Conservation (phyloP, 2,113 vertebrate species). For the Gila orcuttii region DNA sequence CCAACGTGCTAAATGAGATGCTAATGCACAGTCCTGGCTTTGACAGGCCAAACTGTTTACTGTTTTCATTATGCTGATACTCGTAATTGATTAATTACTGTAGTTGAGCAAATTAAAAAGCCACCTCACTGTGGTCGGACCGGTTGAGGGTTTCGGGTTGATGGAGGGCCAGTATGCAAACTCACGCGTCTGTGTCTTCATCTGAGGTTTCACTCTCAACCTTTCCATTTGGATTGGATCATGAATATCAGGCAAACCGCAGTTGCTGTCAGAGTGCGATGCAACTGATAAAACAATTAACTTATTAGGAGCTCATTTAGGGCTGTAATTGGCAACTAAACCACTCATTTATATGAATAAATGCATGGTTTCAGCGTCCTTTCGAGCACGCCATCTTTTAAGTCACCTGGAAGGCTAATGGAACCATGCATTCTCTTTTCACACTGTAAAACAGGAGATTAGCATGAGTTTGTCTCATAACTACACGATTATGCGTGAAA, state of each 20-base stretch:
- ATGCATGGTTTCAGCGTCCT: conserved; percentile 55
- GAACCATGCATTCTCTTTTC: neutral
- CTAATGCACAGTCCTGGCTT: conserved; percentile 43
- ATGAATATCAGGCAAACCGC: conserved; percentile 73
- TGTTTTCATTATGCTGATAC: conserved; percentile 66
- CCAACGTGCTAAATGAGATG: conserved; percentile 1
- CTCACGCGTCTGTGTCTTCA: conserved; percentile 54
- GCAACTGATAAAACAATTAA: conserved; percentile 77
- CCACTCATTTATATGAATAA: conserved; percentile 75
- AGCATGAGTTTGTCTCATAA: neutral
- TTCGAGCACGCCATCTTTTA: conserved; percentile 52
- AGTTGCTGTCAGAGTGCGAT: conserved; percentile 68
- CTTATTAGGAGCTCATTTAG: conserved; percentile 77
- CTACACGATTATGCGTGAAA: neutral
- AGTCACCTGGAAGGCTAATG: conserved; percentile 54
- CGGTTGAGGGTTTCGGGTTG: conserved; percentile 53
- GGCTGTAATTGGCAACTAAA: conserved; percentile 74
- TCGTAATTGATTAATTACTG: conserved; percentile 75
- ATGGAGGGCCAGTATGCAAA: conserved; percentile 53
- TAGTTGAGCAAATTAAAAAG: conserved; percentile 75
- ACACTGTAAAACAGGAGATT: neutral
- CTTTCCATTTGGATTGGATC: conserved; percentile 15
- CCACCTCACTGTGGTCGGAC: conserved; percentile 65
- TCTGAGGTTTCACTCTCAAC: conserved; percentile 24
- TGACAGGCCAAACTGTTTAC: conserved; percentile 55